phyloP scores from a whole-genome alignment of 2,113 vertebrate genomes.

The Lagenorhynchus albirostris region DNA sequence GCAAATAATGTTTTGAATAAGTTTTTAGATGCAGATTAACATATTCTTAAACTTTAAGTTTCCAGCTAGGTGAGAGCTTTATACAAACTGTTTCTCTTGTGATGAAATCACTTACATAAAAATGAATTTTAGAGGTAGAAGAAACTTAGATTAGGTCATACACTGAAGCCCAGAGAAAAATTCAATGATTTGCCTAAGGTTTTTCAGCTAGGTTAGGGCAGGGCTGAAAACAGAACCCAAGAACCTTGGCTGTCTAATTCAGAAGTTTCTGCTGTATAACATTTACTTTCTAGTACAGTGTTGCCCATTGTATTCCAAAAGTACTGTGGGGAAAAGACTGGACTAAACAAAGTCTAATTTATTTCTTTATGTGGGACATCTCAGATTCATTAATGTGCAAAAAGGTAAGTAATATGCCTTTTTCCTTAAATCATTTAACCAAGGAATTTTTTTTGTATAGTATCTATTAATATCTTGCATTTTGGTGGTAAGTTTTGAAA shows the following conservation, averaged over 20 bases:
- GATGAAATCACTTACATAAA: neutral
- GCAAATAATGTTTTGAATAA: neutral
- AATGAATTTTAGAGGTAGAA: neutral
- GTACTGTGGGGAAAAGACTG: neutral
- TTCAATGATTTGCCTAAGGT: neutral
- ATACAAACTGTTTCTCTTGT: neutral
- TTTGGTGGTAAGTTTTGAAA: neutral
- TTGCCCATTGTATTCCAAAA: neutral
- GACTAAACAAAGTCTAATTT: neutral
- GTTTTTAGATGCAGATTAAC: neutral
- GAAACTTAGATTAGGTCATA: neutral
- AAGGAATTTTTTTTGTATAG: neutral
- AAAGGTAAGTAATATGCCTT: neutral
- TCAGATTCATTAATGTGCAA: neutral
- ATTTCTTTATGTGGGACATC: neutral
- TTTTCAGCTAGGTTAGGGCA: neutral
- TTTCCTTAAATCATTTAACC: neutral
- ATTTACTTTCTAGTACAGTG: neutral
- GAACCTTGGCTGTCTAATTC: neutral
- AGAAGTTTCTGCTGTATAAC: neutral
- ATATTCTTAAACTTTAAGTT: neutral
- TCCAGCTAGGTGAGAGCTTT: neutral
- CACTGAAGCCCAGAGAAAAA: neutral
- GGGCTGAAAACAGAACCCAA: neutral
- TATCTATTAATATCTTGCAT: neutral